A percentile compares a stretch with the other conserved stretches of the same genome.
Evolutionary conservation across 2,797 vertebrate genomes (phyloP).

Genomic region (Sciurus vulgaris): DNA sequence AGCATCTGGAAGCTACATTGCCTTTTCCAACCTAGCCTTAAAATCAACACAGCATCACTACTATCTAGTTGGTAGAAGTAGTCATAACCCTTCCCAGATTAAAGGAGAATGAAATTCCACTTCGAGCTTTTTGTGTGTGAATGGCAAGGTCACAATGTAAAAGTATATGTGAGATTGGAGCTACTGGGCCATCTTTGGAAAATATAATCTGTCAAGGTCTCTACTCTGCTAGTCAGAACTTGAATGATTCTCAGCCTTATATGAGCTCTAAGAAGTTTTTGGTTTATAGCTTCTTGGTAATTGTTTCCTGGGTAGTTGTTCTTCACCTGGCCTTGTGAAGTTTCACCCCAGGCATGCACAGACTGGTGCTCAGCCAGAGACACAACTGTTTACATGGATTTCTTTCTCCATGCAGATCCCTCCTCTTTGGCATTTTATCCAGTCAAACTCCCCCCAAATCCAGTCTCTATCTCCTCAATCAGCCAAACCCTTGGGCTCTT

Average conservation of each 20-base stretch:
- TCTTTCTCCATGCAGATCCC: neutral
- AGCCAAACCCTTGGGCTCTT: neutral
- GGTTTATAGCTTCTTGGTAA: neutral
- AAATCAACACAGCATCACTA: neutral
- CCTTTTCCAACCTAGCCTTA: neutral
- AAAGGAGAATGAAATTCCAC: neutral
- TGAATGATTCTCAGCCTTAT: neutral
- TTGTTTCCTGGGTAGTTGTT: neutral
- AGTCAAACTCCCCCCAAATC: conserved; percentile 24
- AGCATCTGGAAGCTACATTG: neutral
- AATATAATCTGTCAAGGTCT: neutral
- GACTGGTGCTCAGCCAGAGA: neutral
- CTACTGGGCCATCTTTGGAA: neutral
- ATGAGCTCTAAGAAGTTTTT: neutral
- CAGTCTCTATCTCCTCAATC: neutral
- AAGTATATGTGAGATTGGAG: neutral
- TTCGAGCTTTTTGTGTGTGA: neutral
- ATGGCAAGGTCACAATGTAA: neutral
- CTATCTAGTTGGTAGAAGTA: neutral
- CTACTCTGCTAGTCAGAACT: neutral
- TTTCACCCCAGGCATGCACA: neutral
- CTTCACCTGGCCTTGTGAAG: neutral
- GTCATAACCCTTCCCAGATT: neutral
- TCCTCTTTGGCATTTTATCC: neutral
- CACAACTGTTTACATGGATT: neutral